phyloP scores from a whole-genome alignment of 2,888 invertebrate species.

The Helleia helle region DNA sequence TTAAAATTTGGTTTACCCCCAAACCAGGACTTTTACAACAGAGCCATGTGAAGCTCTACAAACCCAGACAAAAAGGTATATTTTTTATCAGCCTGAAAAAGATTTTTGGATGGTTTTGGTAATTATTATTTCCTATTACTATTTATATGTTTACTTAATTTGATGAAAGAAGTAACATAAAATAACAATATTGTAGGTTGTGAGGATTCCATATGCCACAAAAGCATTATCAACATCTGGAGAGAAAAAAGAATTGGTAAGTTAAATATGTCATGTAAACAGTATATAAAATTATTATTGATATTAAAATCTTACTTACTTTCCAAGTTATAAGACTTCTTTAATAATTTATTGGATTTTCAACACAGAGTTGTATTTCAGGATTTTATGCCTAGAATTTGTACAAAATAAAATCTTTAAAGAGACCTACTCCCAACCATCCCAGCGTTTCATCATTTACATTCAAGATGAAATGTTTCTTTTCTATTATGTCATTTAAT shows the following conservation, averaged over 20 bases:
- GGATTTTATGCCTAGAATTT: too few relatives aligned
- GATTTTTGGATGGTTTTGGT: conserved; percentile 95
- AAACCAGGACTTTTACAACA: conserved; percentile 83
- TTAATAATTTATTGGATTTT: too few relatives aligned
- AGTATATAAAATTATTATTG: too few relatives aligned
- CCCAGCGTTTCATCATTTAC: too few relatives aligned
- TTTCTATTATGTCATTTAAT: too few relatives aligned
- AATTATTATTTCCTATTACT: too few relatives aligned
- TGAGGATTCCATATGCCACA: conserved; percentile 81
- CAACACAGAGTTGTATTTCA: too few relatives aligned
- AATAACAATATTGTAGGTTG: conserved; percentile 71
- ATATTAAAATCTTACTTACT: too few relatives aligned
- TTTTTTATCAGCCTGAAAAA: conserved; percentile 90
- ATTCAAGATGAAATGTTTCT: too few relatives aligned
- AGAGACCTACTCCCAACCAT: too few relatives aligned
- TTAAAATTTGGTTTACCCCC: background rate
- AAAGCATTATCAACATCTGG: conserved; percentile 81
- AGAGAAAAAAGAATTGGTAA: conserved; percentile 89
- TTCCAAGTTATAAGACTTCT: too few relatives aligned
- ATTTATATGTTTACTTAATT: background rate
- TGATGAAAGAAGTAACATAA: background rate
- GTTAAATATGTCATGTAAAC: conserved; percentile 18
- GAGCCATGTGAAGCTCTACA: conserved; percentile 89
- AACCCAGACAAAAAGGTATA: conserved; percentile 90
- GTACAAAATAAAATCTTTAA: too few relatives aligned